phyloP scores from a whole-genome alignment of 1,140 invertebrate genomes.

The Dryas iulia region DNA sequence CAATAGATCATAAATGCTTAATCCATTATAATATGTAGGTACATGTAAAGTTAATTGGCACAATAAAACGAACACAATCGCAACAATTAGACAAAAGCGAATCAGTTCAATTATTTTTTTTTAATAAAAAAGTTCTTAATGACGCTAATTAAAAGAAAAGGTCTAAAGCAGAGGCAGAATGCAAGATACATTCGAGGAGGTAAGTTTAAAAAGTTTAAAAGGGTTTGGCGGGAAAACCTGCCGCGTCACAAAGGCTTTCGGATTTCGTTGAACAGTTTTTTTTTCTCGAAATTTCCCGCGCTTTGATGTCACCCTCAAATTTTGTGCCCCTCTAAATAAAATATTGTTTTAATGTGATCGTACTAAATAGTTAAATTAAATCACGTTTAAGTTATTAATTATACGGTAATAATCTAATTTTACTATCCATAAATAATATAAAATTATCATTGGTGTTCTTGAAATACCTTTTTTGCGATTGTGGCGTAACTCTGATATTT shows the following conservation, averaged over 20 bases:
- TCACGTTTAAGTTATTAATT: background rate
- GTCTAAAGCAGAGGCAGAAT: slow-evolving; percentile 13
- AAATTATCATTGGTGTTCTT: background rate
- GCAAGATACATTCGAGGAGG: slow-evolving; percentile 26
- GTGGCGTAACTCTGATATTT: background rate
- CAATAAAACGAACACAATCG: background rate
- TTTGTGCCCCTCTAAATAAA: slow-evolving; percentile 42
- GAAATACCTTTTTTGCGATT: background rate
- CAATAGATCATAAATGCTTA: background rate
- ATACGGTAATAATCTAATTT: background rate
- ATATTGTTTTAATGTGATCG: slow-evolving; percentile 31
- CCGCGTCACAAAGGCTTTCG: slow-evolving; percentile 29
- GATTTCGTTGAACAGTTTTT: slow-evolving; percentile 46
- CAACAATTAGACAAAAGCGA: background rate
- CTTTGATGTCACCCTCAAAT: slow-evolving; percentile 66
- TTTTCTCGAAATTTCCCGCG: slow-evolving; percentile 48
- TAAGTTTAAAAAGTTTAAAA: slow-evolving; percentile 31
- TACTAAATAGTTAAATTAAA: slow-evolving; percentile 22
- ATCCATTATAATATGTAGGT: background rate
- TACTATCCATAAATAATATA: background rate
- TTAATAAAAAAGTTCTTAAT: slow-evolving; percentile 14
- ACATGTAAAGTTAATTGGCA: background rate
- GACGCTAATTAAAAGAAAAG: slow-evolving; percentile 16
- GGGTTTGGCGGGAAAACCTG: slow-evolving; percentile 26
- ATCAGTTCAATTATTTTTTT: background rate